Base-by-base conservation (phyloP, 2,113 vertebrate genomes). In the Etheostoma spectabile region DNA sequence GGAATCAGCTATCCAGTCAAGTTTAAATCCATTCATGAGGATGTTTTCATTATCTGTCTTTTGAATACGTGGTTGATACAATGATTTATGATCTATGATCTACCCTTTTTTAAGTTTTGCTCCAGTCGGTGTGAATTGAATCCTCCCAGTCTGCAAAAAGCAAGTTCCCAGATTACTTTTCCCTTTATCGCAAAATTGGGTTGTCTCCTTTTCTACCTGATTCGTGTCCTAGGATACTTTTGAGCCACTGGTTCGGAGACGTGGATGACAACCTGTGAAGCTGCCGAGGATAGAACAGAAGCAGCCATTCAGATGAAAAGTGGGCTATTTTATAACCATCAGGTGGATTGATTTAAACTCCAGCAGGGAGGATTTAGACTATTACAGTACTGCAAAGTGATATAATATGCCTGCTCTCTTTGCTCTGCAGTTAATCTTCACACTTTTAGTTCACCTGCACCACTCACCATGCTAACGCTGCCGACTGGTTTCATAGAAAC, bases 301-400 rank as follows among this genome's bases (percentile, higher is more conserved):
- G 55, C 64, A 81, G 71, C 67, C 16, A 45, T 86, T 78, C 6
- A 2, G 75, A 62, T 78, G 35, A 79, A 77, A 78, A 80, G 72
- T 73, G 57, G 70, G 18, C 49, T 60, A 70, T 88, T 78, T 75
- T 70, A 73, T 55, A 82, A 53, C 46, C 64, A 74, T 74, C 33
- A 21, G 19, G 19, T 55, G 63, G 21, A 84, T 80, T 70, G 76
- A 81, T 79, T 85, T 73, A 67, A 76, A 79, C 24, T 70, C 65
- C 77, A 46, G 57, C 35, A 64, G 46, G 74, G 18, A 80, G 62
- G 42, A 81, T 81, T 83, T 57, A 16, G 51, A 27, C 30, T 74
- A 22, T 33, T 27, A 68, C 60, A 64, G 49, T 56, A 49, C 16
- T 35, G 55, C 38, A 42, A 14, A 24, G 10, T 83, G 59, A 68